These are phyloP conservation scores for Panagrolaimus sp. DNA, from an alignment of 1,140 invertebrate genomes.

Conservation along the genomic window DNA sequence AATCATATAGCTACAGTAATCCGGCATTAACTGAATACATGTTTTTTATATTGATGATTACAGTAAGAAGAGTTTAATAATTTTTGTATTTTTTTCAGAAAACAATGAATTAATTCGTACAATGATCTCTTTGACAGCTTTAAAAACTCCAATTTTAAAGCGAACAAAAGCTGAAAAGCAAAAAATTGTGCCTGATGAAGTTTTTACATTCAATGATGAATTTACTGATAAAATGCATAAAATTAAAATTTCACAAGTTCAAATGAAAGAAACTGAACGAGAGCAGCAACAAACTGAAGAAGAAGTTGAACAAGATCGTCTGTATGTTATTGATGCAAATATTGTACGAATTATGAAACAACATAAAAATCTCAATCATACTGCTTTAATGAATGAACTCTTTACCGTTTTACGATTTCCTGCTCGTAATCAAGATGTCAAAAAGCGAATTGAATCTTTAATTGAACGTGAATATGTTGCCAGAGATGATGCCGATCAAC, in stretches of 20 bases:
- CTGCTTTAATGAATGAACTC: constrained; percentile 88
- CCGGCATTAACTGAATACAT: too few species aligned
- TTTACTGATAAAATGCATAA: constrained; percentile 88
- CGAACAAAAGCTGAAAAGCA: not conserved
- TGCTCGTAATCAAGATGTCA: constrained; percentile 92
- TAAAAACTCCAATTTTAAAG: constrained; percentile 69
- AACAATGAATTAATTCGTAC: constrained; percentile 88
- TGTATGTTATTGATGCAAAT: constrained; percentile 98
- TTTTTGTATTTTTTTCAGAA: constrained; percentile 65
- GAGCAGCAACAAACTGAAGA: constrained; percentile 97
- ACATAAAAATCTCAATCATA: constrained; percentile 88
- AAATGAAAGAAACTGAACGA: constrained; percentile 98
- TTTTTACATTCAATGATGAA: constrained; percentile 70
- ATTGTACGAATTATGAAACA: constrained; percentile 99
- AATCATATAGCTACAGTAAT: too few species aligned
- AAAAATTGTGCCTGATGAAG: not conserved
- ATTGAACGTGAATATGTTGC: constrained; percentile 97
- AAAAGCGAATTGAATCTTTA: constrained; percentile 93
- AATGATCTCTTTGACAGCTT: constrained; percentile 90
- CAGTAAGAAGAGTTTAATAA: too few species aligned
- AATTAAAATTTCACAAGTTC: constrained; percentile 99
- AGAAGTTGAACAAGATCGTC: constrained; percentile 92
- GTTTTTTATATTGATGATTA: too few species aligned
- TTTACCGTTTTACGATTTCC: constrained; percentile 97
- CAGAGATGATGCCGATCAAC: constrained; percentile 91